Evolutionary conservation across 2,888 invertebrate species (phyloP), one percentile per base, ranked within the genome.

Genomic region (Drosophila meridiana): DNA sequence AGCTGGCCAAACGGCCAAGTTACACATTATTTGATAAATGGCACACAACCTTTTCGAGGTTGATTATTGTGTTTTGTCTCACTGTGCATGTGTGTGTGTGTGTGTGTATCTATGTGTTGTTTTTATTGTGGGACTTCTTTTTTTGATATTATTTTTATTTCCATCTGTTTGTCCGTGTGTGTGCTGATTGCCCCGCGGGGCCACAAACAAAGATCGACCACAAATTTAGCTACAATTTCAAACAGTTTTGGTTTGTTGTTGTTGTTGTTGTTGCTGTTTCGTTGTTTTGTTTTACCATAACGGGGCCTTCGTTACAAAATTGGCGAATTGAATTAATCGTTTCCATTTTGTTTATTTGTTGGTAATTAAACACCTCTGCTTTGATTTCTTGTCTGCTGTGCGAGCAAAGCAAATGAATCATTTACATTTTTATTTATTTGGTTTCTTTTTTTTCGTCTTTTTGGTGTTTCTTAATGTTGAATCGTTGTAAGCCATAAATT

Each of bases 301-400:
- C 89, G 88, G 80, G 82, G 80, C 80, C 86, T 82, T 78, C 78
- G 73, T 82, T 83, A 76, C 73, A 76, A 82, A 89, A 89, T 90
- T 90, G 83, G 89, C 86, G 83, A 89, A 85, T 89, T 89, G 83
- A 90, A 90, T 89, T 89, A 89, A 90, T 89, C 82, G 87, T 78
- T 89, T 89, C 78, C 81, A 87, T 90, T 87, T 90, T 89, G 89
- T 87, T 89, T 90, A 90, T 90, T 90, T 90, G 87, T 89, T 90
- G 90, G 89, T 89, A 90, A 89, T 89, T 90, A 89, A 89, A 89
- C 89, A 90, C 89, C 90, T 90, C 82, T 87, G 89, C 87, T 89
- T 79, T 89, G 89, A 87, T 89, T 85, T 88, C 75, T 76, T 73
- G 83, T 90, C 86, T 69, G 71, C 79, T 83, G 76, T 66, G 70